phyloP scores from a whole-genome alignment of 2,888 invertebrate genomes.

The Ectemnius lituratus region DNA sequence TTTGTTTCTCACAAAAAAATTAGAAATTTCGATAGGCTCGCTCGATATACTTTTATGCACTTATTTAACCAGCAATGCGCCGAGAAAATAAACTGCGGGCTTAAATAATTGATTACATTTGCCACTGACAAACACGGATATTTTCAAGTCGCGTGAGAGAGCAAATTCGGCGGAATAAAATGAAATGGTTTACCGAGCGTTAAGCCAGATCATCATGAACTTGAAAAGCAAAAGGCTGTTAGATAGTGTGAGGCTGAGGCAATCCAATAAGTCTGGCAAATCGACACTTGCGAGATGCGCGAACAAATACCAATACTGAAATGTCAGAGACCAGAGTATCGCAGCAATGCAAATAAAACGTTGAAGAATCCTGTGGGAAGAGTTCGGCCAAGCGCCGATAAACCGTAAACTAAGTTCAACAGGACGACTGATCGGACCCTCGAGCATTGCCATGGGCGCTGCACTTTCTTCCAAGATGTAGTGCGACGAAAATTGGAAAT shows the following conservation, averaged over 20 bases:
- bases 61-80: too few relatives aligned
- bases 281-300: constrained; percentile 4
- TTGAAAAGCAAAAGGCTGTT: constrained; percentile 28
- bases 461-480: too few relatives aligned
- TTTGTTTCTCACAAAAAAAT: neutral
- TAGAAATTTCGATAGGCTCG: neutral
- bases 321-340: neutral
- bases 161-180: neutral
- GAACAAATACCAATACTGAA: constrained; percentile 28
- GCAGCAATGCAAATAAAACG: neutral
- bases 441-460: neutral
- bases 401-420: constrained; percentile 26
- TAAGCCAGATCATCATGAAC: constrained; percentile 23
- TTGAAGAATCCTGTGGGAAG: constrained; percentile 4
- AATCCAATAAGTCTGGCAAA: constrained; percentile 23
- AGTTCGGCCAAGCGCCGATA: constrained; percentile 31
- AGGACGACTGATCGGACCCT: constrained; percentile 12
- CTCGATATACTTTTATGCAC: too few relatives aligned
- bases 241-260: constrained; percentile 21
- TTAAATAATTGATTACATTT: too few relatives aligned
- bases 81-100: too few relatives aligned
- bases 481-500: too few relatives aligned
- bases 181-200: constrained; percentile 19
- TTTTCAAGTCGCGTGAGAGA: neutral
- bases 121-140: too few relatives aligned